phyloP scores from a whole-genome alignment of 2,113 vertebrate genomes.

The Osmerus eperlanus region DNA sequence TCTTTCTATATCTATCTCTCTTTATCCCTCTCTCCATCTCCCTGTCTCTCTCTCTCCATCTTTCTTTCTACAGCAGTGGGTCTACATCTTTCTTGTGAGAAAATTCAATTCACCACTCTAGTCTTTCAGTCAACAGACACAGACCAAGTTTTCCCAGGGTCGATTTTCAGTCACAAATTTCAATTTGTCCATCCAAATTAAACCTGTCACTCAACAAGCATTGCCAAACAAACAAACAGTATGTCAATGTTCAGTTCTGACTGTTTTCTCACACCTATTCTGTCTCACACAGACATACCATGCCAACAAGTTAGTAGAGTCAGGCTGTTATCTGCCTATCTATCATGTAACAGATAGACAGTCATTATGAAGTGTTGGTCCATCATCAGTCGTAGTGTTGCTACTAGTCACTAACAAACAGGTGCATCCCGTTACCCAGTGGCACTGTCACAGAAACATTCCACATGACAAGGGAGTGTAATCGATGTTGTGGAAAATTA shows the following conservation, averaged over 20 bases:
- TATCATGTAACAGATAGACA: constrained; percentile 41
- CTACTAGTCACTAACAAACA: constrained; percentile 60
- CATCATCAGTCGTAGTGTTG: constrained; percentile 24
- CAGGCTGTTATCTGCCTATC: constrained; percentile 11
- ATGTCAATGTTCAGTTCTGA: constrained; percentile 15
- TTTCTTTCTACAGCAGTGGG: constrained; percentile 13
- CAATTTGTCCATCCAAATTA: neutral
- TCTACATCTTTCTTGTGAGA: neutral
- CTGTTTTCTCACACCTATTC: neutral
- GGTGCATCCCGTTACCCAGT: constrained; percentile 57
- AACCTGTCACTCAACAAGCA: constrained; percentile 19
- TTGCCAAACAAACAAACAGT: constrained; percentile 19
- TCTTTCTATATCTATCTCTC: constrained; percentile 10
- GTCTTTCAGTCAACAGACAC: neutral
- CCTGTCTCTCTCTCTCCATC: constrained; percentile 27
- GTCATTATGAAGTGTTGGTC: constrained; percentile 10
- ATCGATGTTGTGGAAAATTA: constrained; percentile 75
- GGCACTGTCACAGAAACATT: constrained; percentile 43
- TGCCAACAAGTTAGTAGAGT: constrained; percentile 18
- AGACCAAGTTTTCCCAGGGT: neutral
- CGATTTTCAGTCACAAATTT: neutral
- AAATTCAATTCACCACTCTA: neutral
- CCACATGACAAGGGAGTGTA: constrained; percentile 55
- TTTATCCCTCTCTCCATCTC: constrained; percentile 8
- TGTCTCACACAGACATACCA: constrained; percentile 1